Base-by-base conservation (phyloP, 2,888 invertebrate species). In the Epinotia demarniana region DNA sequence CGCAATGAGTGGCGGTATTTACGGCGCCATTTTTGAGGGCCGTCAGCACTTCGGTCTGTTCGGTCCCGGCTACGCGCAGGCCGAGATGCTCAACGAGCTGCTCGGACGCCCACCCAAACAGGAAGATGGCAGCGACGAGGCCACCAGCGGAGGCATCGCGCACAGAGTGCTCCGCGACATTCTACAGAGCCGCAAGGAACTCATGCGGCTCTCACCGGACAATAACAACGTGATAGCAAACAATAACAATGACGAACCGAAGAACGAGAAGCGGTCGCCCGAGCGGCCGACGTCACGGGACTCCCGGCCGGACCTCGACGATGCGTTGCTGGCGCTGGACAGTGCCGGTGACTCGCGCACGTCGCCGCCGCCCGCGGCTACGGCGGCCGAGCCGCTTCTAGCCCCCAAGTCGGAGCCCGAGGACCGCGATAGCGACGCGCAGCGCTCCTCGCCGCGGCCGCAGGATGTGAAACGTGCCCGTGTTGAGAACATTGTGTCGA, bases 401-500 rank as follows among this genome's bases (percentile, higher is more conserved):
- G 95, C 95, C 82, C 95, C 96, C 83, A 96, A 96, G 88, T 95
- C 96, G 81, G 95, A 96, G 87, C 95, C 96, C 77, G 96, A 96
- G 85, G 95, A 95, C 84, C 92, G 92, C 81, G 95, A 95, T 81
- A 94, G 95, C 87, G 95, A 95, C 86, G 95, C 95, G 83, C 96
- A 96, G 80, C 92, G 95, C 75, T 90, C 93, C 71, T 93, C 93
- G 46, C 93, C 94, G 82, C 89, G 92, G 78, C 97, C 96, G 81
- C 95, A 96, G 79, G 98, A 98, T 89, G 96, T 97, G 86, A 99
- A 99, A 92, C 96, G 98, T 83, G 98, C 98, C 61, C 96, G 99
- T 82, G 98, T 99, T 80, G 99, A 99, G 93, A 98, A 98, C 90
- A 99, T 99, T 85, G 98, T 99, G 83, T 98, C 98, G 81, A 97